These are phyloP conservation scores for Agrypnia vestita DNA, from an alignment of 1,140 invertebrate genomes.

Conservation along the genomic window DNA sequence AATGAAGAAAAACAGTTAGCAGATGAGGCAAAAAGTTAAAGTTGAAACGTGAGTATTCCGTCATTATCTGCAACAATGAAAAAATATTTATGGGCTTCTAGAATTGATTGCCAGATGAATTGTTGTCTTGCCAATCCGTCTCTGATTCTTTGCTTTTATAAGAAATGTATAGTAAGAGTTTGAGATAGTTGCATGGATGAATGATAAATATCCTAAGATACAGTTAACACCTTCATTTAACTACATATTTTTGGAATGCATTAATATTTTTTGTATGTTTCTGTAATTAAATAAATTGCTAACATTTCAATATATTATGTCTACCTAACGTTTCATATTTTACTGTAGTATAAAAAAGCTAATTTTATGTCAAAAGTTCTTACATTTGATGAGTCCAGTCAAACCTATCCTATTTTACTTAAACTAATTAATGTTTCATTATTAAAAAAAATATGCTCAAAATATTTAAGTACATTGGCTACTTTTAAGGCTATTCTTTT, in stretches of 20 bases:
- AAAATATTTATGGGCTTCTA: too few relatives aligned
- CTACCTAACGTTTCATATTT: constrained; percentile 40
- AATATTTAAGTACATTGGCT: constrained; percentile 48
- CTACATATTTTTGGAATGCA: constrained; percentile 29
- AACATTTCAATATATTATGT: constrained; percentile 13
- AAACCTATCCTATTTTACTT: constrained; percentile 35
- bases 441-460: constrained; percentile 34
- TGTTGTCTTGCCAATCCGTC: too few relatives aligned
- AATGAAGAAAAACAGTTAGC: too few relatives aligned
- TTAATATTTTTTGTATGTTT: constrained; percentile 11
- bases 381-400: constrained; percentile 46
- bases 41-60: too few relatives aligned
- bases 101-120: too few relatives aligned
- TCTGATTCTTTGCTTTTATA: too few relatives aligned
- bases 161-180: too few relatives aligned
- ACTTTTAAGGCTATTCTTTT: constrained; percentile 42
- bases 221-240: too few relatives aligned
- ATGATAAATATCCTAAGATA: too few relatives aligned
- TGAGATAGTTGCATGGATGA: too few relatives aligned
- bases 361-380: constrained; percentile 40
- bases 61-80: too few relatives aligned
- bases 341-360: constrained; percentile 46
- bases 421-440: background rate
- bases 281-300: constrained; percentile 18
- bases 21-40: too few relatives aligned